These are phyloP conservation scores for Euclidia mi DNA, from an alignment of 2,888 invertebrate species.

Conservation along the genomic window DNA sequence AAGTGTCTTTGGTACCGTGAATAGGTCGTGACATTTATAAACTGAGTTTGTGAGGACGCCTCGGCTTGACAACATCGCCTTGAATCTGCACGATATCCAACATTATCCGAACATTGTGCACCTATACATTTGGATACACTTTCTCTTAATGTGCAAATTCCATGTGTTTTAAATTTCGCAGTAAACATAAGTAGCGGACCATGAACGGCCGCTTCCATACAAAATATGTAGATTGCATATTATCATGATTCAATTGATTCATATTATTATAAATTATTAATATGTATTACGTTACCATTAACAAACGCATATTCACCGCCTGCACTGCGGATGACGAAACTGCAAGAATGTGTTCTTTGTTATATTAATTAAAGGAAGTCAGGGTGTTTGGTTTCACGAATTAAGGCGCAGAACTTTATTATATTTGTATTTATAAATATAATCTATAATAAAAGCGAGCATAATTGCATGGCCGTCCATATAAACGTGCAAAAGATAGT, in stretches of 20 bases:
- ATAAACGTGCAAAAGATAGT: conserved; percentile 23
- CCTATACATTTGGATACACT: conserved; percentile 69
- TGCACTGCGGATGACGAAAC: conserved; percentile 11
- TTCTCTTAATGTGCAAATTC: conserved; percentile 67
- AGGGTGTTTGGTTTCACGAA: background rate
- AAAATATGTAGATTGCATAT: conserved; percentile 25
- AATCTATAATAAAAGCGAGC: background rate
- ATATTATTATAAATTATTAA: background rate
- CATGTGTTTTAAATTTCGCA: conserved; percentile 55
- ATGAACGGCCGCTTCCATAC: conserved; percentile 26
- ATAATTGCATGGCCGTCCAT: background rate
- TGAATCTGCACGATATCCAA: conserved; percentile 40
- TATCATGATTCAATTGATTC: conserved; percentile 1
- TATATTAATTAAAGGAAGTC: conserved; percentile 7
- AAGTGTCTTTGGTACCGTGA: conserved; percentile 15
- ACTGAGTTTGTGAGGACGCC: conserved; percentile 26
- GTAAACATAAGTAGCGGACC: conserved; percentile 34
- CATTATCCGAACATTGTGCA: conserved; percentile 31
- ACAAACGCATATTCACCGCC: conserved; percentile 4
- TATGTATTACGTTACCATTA: conserved; percentile 7
- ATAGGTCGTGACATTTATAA: conserved; percentile 44
- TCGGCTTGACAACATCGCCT: conserved; percentile 36
- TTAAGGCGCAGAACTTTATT: background rate
- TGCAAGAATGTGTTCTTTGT: conserved; percentile 28
- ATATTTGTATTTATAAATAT: background rate